Conservation (phyloP, 2,113 vertebrate species). For the Lasiurus cinereus region DNA sequence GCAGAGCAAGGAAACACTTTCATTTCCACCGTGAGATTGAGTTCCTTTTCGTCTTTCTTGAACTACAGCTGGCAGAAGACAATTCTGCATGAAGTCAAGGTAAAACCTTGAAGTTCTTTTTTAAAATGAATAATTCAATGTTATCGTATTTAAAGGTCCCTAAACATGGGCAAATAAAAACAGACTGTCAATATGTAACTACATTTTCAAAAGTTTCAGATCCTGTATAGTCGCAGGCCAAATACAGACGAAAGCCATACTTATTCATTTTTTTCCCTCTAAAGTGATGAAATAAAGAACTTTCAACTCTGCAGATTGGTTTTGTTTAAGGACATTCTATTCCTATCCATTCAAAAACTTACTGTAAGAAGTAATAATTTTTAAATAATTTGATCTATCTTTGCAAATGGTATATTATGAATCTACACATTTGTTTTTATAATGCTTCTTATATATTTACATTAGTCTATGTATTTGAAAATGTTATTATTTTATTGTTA, state of each 20-base stretch:
- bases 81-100: background rate
- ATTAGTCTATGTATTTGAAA: background rate
- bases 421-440: background rate
- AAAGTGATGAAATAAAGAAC: background rate
- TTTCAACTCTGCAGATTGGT: background rate
- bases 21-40: background rate
- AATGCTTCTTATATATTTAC: background rate
- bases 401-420: background rate
- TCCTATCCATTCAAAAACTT: background rate
- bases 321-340: background rate
- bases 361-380: background rate
- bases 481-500: background rate
- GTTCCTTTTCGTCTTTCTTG: background rate
- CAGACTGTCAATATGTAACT: background rate
- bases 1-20: background rate
- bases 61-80: background rate
- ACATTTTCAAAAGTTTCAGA: background rate
- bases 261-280: background rate
- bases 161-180: background rate
- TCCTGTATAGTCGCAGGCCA: background rate
- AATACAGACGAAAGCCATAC: background rate
- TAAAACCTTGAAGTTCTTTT: constrained; percentile 21
- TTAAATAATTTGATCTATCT: constrained; percentile 24
- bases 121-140: background rate
- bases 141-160: background rate